Percentiles rank a stretch among this genome's conserved stretches.
phyloP scores from a whole-genome alignment of 1,140 invertebrate genomes.

The Psilanteris sp. region DNA sequence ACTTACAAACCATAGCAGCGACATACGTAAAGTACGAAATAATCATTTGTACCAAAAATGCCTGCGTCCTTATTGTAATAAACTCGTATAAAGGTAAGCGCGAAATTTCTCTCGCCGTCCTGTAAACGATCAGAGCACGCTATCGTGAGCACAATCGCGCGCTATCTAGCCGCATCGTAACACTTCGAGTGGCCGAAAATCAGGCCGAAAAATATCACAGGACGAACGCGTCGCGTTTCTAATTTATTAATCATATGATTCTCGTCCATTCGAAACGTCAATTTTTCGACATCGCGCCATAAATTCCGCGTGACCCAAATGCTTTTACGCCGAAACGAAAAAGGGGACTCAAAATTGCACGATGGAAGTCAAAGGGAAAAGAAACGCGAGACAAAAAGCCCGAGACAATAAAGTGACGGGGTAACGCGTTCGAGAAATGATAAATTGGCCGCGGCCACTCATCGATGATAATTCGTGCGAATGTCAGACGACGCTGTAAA shows the following conservation, averaged over 20 bases:
- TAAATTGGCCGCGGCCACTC: conserved; percentile 8
- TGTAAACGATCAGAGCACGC: conserved; percentile 13
- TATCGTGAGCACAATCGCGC: conserved; percentile 14
- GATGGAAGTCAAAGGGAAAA: not conserved
- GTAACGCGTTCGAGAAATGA: conserved; percentile 16
- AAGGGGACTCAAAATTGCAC: conserved; percentile 10
- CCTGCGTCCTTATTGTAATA: no score
- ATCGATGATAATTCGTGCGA: conserved; percentile 15
- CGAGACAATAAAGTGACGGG: conserved; percentile 3
- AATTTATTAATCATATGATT: conserved; percentile 43
- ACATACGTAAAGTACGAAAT: no score
- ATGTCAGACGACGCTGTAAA: conserved; percentile 38
- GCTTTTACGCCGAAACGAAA: not conserved
- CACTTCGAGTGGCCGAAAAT: conserved; percentile 27
- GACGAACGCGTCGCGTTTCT: conserved; percentile 25
- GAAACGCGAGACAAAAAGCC: not conserved
- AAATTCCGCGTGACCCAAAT: conserved; percentile 34
- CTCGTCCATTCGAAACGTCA: not conserved
- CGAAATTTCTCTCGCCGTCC: conserved; percentile 22
- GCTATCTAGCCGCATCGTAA: conserved; percentile 42
- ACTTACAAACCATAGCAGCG: no score
- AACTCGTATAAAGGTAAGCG: not conserved
- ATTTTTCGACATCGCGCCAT: conserved; percentile 17
- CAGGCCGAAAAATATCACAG: conserved; percentile 35
- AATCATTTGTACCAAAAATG: no score